Evolutionary conservation across 2,888 invertebrate species (phyloP).

Genomic region (Eupithecia abbreviata): DNA sequence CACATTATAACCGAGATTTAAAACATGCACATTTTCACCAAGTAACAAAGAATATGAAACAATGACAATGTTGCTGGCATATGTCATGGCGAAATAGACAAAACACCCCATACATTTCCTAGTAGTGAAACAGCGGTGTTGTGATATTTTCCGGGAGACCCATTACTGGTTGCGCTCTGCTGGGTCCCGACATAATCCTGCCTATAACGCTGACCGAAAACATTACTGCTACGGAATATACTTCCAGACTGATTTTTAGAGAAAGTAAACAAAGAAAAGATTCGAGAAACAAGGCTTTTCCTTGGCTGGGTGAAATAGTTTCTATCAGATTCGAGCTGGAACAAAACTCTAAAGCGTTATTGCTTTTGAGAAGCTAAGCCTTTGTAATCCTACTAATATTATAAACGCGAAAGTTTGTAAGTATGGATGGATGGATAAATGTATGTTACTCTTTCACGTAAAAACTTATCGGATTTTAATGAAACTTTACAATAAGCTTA

Average conservation of each 20-base stretch:
- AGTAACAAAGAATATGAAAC: too few species aligned
- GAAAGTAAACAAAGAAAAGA: slow-evolving; percentile 12
- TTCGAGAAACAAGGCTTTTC: neutral
- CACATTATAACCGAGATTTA: too few species aligned
- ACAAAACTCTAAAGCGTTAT: neutral
- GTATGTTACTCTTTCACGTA: too few species aligned
- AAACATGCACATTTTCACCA: too few species aligned
- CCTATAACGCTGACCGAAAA: slow-evolving; percentile 39
- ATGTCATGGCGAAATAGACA: too few species aligned
- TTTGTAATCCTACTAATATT: too few species aligned
- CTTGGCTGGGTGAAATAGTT: neutral
- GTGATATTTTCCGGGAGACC: slow-evolving; percentile 49
- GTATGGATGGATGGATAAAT: too few species aligned
- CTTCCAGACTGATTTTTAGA: slow-evolving; percentile 13
- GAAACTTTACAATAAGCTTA: too few species aligned
- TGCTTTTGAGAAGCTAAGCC: neutral
- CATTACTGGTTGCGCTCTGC: slow-evolving; percentile 55
- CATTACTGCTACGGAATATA: slow-evolving; percentile 24
- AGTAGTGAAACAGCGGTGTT: slow-evolving; percentile 15
- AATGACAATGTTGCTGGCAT: too few species aligned
- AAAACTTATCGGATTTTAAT: too few species aligned
- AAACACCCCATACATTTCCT: neutral
- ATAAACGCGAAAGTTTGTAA: too few species aligned
- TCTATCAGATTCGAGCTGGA: neutral
- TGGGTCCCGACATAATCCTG: slow-evolving; percentile 38